Evolutionary conservation across 2,888 invertebrate species (phyloP), one percentile per base, ranked within the genome.

Genomic region (Muschampia staudingeri): DNA sequence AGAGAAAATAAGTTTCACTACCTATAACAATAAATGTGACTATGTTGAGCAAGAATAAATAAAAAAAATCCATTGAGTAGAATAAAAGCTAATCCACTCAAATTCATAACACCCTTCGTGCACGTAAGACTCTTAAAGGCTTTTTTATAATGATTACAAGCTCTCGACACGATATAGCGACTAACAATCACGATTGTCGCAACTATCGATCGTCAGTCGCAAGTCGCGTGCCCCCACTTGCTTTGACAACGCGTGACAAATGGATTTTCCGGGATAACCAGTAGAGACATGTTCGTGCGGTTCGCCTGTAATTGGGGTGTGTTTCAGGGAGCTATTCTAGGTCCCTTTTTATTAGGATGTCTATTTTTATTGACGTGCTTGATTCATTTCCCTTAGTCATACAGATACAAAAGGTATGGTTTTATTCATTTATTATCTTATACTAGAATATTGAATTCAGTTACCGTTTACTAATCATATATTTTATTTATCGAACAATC

Each of bases 201-300:
- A 40, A 48, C 70, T 76, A 76, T 84, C 84, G 85, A 86, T 85
- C 85, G 86, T 25, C 61, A 70, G 80, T 80, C 76, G 80, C 76
- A 75, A 71, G 84, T 72, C 87, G 86, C 87, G 85, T 84, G 87
- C 83, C 90, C 91, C 91, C 90, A 88, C 89, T 88, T 90, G 93
- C 92, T 94, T 85, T 93, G 94, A 94, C 92, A 93, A 87, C 84
- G 89, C 90, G 90, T 94, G 94, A 93, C 94, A 91, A 95, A 95
- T 94, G 91, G 90, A 86, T 88, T 84, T 85, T 82, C 85, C 85
- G 84, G 87, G 90, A 90, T 88, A 90, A 88, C 87, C 83, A 80
- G 71, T 76, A 65, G 72, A 56, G 77, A 73, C 65, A 70, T 81
- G 76, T 81, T 81, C 71, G 80, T 81, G 80, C 76, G 76, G 76